phyloP scores from a whole-genome alignment of 2,888 invertebrate species.

The Serripes groenlandicus region DNA sequence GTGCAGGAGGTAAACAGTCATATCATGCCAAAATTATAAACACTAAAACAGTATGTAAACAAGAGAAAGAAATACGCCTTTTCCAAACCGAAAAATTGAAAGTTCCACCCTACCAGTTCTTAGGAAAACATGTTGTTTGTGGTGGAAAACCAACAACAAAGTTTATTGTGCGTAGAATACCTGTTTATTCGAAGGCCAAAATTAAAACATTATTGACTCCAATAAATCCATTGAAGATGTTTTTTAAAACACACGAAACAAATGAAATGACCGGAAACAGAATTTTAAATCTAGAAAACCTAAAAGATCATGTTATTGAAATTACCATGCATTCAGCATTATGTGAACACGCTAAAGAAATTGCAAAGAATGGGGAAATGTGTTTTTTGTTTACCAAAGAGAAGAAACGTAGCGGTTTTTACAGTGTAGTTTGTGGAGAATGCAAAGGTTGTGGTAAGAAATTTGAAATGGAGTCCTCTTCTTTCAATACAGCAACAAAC shows the following conservation, averaged over 20 bases:
- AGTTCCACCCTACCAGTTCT: no score
- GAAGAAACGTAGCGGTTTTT: not conserved
- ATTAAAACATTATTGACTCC: not conserved
- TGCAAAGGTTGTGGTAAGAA: not conserved
- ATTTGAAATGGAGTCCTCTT: no score
- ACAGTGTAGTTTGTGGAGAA: not conserved
- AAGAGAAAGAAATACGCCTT: no score
- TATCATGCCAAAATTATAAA: no score
- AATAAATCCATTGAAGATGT: not conserved
- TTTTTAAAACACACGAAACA: not conserved
- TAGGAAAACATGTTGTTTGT: no score
- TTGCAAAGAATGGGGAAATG: not conserved
- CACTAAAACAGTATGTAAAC: no score
- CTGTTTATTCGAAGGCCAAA: no score
- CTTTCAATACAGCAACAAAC: not conserved
- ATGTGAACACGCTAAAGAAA: conserved; percentile 6
- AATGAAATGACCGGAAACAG: not conserved
- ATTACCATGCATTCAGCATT: conserved; percentile 2
- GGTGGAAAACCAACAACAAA: no score
- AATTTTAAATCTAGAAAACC: not conserved
- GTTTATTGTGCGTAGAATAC: no score
- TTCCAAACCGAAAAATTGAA: no score
- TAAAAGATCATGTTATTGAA: not conserved
- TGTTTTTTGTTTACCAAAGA: not conserved
- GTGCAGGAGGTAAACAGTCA: no score